Base-by-base conservation (phyloP, 2,888 invertebrate genomes). In the Stenichneumon culpator region DNA sequence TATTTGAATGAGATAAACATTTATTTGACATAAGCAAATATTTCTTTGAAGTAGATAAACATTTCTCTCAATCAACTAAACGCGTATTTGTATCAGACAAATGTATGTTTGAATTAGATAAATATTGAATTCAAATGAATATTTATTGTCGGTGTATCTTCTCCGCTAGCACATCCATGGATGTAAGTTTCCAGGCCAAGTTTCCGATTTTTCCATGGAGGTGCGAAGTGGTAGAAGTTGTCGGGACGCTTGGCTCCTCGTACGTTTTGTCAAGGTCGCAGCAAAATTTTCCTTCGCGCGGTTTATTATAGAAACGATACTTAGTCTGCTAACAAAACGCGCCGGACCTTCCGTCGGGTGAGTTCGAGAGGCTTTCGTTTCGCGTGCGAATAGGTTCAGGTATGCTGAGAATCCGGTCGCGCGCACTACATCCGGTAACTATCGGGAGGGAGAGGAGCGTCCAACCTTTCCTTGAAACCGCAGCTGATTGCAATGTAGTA, bases 231-330 rank as follows among this genome's bases (percentile, higher is more conserved):
- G 9, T 7, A 25, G 6, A 3, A 44, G 47, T n/a, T 25, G 28
- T 69, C 50, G 69, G 16, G 69, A 75, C 57, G 75, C 16, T 50
- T 28, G 47, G 9, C 78, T 80, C 79, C 78, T 80, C 79, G n/a
- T 25, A 47, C 47, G 25, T n/a, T 16, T 32, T 50, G 52, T 32
- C 86, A 87, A 88, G 88, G 87, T 75, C 81, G n/a, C 81, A 3
- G 25, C 16, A 28, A 22, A 3, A 22, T 22, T 25, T 75, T 87
- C 89, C 86, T 88, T 88, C 87, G 82, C 86, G 73, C 82, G 82
- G 85, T 89, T 89, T 87, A 50, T 19, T 19, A 32, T 32, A 32
- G 16, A 19, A 54, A 9, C 52, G 19, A 52, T 11, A 28, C 14
- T 60, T 28, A 28, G n/a, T 9, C 50, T 11, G 50, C 14, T 25